Conservation (phyloP, 2,113 vertebrate genomes). For the Rhabdomys dilectus region DNA sequence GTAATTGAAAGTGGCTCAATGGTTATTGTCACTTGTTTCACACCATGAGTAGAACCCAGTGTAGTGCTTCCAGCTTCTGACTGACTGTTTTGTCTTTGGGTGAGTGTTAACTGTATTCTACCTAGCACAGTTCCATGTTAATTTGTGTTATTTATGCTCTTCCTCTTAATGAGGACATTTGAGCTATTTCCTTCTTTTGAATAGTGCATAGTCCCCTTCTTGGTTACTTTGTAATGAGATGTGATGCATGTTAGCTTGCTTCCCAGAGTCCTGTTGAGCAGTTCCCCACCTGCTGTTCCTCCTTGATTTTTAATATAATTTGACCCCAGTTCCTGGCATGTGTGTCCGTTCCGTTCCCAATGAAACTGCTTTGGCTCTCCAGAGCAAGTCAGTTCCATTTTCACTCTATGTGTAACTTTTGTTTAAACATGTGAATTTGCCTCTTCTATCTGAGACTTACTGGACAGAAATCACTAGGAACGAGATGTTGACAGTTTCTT, state of each 20-base stretch:
- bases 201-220: slow-evolving; percentile 7
- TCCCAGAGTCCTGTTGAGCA: neutral
- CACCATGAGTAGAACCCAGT: neutral
- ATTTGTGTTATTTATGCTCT: neutral
- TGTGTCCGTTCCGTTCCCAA: neutral
- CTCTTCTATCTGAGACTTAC: neutral
- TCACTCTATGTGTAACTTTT: neutral
- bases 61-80: neutral
- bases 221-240: slow-evolving; percentile 43
- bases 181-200: slow-evolving; percentile 19
- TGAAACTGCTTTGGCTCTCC: neutral
- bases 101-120: neutral
- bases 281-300: neutral
- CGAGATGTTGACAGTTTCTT: neutral
- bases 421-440: neutral
- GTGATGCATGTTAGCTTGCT: neutral
- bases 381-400: neutral
- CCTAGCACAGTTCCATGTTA: slow-evolving; percentile 35
- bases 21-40: neutral
- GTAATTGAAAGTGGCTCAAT: neutral
- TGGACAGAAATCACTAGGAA: neutral
- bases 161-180: neutral
- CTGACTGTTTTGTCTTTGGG: slow-evolving; percentile 25
- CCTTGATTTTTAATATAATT: neutral
- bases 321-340: neutral